Evolutionary conservation across 2,797 vertebrate genomes (phyloP), one percentile per base, ranked within the genome.

Genomic region (Dipus sagitta): DNA sequence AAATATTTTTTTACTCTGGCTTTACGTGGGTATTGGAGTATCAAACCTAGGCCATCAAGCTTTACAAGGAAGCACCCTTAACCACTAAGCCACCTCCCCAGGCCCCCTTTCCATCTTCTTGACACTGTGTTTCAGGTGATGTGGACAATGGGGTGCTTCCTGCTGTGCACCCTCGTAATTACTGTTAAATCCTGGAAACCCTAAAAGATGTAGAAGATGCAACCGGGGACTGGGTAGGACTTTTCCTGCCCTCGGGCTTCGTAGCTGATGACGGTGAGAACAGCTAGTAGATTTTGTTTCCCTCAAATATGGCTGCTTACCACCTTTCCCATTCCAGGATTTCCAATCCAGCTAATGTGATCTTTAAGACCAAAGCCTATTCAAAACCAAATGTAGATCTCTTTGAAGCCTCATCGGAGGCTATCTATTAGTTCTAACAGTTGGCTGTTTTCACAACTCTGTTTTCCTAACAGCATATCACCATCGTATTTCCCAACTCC

Each of bases 291-390:
- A 4, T n/a, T 88, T 62, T 52, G 64, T 60, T 80, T 79, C 78
- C 30, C 80, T 84, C n/a, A 23, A 30, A 20, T 26, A 23, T 32
- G 5, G 11, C 17, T 24, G 0, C 52, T 64, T 30, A 64, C 65
- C 18, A 20, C 3, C 2, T 68, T 18, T 5, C 17, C 6, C 2
- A 24, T 32, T 21, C 86, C 71, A 84, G 74, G 4, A 89, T 75
- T 76, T 34, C 17, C 38, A 64, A 79, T 75, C 52, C 62, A 62
- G 26, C n/a, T 83, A 47, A 71, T 17, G 6, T 70, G 38, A 86
- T 88, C 92, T 90, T 85, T 67, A 90, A 83, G 58, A 68, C 52
- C 76, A 60, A 65, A 94, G 21, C 21, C 38, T 64, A 64, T 24
- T 88, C 38, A 70, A 34, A 77, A 42, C 24, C 80, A 93, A 89